Base-by-base conservation (phyloP, 2,113 vertebrate genomes). In the Taurulus bubalis region DNA sequence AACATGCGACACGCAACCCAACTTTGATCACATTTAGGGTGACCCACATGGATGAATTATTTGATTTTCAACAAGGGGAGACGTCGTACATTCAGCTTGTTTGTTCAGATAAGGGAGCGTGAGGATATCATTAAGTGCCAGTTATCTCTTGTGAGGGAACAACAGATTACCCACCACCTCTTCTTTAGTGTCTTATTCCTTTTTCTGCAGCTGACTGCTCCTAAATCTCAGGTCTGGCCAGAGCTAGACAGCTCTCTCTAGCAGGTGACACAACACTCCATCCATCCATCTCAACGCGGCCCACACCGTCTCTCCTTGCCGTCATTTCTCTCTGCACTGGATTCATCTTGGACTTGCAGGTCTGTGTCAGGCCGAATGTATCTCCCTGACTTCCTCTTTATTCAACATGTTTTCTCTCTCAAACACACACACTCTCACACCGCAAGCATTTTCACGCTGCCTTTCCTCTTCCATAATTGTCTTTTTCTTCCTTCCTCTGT, bases 181-280 rank as follows among this genome's bases (percentile, higher is more conserved):
- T 60, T 70, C 86, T 81, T 69, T n/a, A 11, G 68, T 84, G 72
- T 85, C 49, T 73, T 75, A 59, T 75, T 91, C 67, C 67, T 70
- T 75, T 69, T 70, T 87, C 69, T 75, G 81, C 85, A 79, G 85
- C 80, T 85, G 88, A 82, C 79, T 82, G 81, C 84, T 83, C 80
- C 69, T 91, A 88, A 92, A 91, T 90, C 86, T 88, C 38, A 4
- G 62, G 24, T 75, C 71, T 71, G 80, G 75, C 47, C 58, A 16
- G 67, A 82, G 71, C 75, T 70, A 32, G 87, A 90, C 89, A 89
- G 79, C 79, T 85, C 84, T 83, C 83, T 93, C 89, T 81, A 63
- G 62, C 87, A 86, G 90, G 87, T 88, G 87, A 89, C 89, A 91
- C 87, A 90, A 76, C 81, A 83, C 71, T 87, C 60, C 68, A 77